These are phyloP conservation scores for Heterotilapia buettikoferi DNA, from an alignment of 2,113 vertebrate species.

Conservation along the genomic window DNA sequence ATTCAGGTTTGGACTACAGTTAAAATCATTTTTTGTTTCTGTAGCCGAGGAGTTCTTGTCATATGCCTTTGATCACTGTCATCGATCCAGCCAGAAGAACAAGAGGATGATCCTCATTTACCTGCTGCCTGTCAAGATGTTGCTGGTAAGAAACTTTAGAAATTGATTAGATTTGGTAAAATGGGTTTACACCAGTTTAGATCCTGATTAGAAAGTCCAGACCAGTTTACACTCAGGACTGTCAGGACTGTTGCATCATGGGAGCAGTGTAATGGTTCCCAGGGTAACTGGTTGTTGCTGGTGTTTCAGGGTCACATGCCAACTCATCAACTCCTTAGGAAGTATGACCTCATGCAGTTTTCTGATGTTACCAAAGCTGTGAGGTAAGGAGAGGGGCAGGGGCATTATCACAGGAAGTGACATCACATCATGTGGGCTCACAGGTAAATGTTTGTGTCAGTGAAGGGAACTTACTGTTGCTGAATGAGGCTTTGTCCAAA, in stretches of 20 bases:
- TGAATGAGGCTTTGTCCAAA: conserved; percentile 86
- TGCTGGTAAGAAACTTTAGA: conserved; percentile 78
- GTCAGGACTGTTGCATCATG: background rate
- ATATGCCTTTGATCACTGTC: conserved; percentile 90
- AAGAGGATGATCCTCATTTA: conserved; percentile 97
- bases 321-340: conserved; percentile 84
- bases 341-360: conserved; percentile 97
- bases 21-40: background rate
- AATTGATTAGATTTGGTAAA: background rate
- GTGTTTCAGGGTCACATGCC: conserved; percentile 92
- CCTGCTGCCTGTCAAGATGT: conserved; percentile 95
- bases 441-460: conserved; percentile 51
- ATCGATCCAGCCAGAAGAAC: conserved; percentile 92
- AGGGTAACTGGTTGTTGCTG: background rate
- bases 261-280: background rate
- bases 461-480: conserved; percentile 90
- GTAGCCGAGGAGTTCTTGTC: conserved; percentile 92
- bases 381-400: conserved; percentile 67
- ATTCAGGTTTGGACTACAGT: background rate
- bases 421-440: background rate
- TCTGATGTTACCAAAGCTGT: conserved; percentile 90
- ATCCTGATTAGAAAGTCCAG: background rate
- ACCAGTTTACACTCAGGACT: background rate
- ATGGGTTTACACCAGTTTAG: background rate
- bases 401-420: background rate